A percentile compares a stretch with the other conserved stretches of the same genome.
Evolutionary conservation across 2,113 vertebrate genomes (phyloP).

Genomic region (Nannobrachium achirus): DNA sequence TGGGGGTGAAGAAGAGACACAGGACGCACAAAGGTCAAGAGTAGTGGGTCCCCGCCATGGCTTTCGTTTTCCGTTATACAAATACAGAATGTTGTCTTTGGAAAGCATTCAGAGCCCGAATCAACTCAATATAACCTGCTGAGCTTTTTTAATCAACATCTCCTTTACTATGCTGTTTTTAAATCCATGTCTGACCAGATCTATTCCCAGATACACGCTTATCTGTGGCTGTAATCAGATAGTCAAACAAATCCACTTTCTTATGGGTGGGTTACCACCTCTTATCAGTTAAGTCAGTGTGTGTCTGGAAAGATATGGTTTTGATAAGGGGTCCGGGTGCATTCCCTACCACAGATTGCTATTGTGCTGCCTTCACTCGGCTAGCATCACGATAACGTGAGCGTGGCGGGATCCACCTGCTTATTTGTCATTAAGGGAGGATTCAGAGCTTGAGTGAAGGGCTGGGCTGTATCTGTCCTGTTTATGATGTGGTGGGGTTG

Average conservation of each 20-base stretch:
- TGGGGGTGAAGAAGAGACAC: neutral
- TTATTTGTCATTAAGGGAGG: conserved; percentile 47
- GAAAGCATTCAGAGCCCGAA: neutral
- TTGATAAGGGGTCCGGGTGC: conserved; percentile 38
- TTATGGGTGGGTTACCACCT: conserved; percentile 40
- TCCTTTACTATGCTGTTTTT: conserved; percentile 6
- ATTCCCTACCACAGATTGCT: conserved; percentile 43
- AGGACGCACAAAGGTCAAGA: conserved; percentile 34
- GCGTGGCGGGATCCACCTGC: conserved; percentile 43
- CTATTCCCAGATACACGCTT: neutral
- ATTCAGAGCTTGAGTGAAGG: conserved; percentile 44
- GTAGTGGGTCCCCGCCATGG: neutral
- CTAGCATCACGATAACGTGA: conserved; percentile 53
- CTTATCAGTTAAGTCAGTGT: conserved; percentile 50
- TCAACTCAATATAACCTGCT: neutral
- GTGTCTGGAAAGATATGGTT: conserved; percentile 45
- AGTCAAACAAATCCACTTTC: conserved; percentile 39
- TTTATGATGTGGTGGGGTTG: conserved; percentile 42
- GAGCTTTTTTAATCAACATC: neutral
- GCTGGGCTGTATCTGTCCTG: conserved; percentile 48
- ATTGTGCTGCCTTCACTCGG: conserved; percentile 34
- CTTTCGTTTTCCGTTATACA: too few relatives aligned
- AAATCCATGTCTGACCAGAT: neutral
- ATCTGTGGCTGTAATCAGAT: conserved; percentile 25
- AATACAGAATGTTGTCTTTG: neutral